A percentile compares a stretch with the other conserved stretches of the same genome.
Conservation (phyloP, 2,888 invertebrate species). For the Blastobasis lacticolella region DNA sequence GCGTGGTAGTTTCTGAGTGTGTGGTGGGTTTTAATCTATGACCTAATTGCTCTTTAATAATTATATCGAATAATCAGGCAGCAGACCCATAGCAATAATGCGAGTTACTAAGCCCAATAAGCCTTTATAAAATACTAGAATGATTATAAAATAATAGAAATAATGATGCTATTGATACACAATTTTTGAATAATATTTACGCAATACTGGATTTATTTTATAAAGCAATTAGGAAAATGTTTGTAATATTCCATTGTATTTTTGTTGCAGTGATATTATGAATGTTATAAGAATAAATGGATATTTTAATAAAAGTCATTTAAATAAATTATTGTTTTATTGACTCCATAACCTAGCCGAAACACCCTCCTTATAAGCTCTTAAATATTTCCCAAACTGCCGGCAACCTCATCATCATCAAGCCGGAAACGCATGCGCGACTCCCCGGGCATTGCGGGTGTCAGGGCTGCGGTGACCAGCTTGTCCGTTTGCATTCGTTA, state of each 20-base stretch:
- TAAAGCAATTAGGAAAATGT: slow-evolving; percentile 66
- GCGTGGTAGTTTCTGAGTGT: slow-evolving; percentile 35
- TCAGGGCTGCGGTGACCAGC: too few species aligned
- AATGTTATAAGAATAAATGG: slow-evolving; percentile 75
- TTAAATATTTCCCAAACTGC: too few species aligned
- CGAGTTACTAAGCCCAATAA: not conserved
- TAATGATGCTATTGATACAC: slow-evolving; percentile 10
- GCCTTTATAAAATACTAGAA: not conserved
- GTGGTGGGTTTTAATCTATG: slow-evolving; percentile 32
- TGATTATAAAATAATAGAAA: not conserved
- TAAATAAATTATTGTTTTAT: slow-evolving; percentile 56
- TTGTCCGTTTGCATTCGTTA: too few species aligned
- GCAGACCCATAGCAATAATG: not conserved
- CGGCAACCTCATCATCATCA: too few species aligned
- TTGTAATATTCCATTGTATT: slow-evolving; percentile 74
- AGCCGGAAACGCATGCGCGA: too few species aligned
- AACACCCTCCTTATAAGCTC: too few species aligned
- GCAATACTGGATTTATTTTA: slow-evolving; percentile 57
- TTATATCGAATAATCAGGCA: not conserved
- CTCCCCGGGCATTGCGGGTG: too few species aligned
- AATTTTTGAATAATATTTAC: slow-evolving; percentile 50
- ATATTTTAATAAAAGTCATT: slow-evolving; percentile 75
- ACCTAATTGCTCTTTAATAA: slow-evolving; percentile 28
- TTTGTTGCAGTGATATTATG: slow-evolving; percentile 74
- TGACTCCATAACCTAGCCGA: not conserved